Base-by-base conservation (phyloP, 2,888 invertebrate genomes). In the Trisateles emortualis region DNA sequence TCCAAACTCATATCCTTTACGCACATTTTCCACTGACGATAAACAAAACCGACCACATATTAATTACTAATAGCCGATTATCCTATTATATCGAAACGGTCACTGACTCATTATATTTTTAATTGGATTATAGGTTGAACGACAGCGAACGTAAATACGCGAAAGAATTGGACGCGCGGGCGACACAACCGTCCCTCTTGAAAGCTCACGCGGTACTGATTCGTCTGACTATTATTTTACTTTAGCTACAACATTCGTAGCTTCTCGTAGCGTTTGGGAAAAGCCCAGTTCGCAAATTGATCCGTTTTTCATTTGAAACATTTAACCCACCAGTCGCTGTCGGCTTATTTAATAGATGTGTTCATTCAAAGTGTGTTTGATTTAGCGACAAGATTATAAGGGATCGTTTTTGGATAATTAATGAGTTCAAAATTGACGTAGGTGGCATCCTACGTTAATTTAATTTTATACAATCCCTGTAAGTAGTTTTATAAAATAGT, bases 91-190 rank as follows among this genome's bases (percentile, higher is more conserved):
- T 35, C 65, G 56, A 59, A 71, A 48, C 65, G 82, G 80, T 78
- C 83, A 83, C 74, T 76, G 79, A 79, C 83, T 70, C 79, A 77
- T 80, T 60, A 72, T 79, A 76, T 78, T 59, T 79, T 75, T 84
- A 88, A 91, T 90, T 84, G 81, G 87, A 89, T 90, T 87, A 75
- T 76, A 78, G 76, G 81, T 82, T 83, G 76, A 83, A 81, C 76
- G 53, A 72, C 79, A 74, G 71, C 90, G 88, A 75, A 66, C 78
- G 82, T 83, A 79, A 88, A 83, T 71, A 87, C 86, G 86, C 81
- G 79, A 68, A 73, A 50, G 52, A 42, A 53, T 53, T 45, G 14
- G 29, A 26, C 13, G 9, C 11, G 22, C 61, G 61, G 53, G 59
- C 76, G 74, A 76, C 66, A 76, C 66, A 72, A 33, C 55, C 77